Percentiles rank a stretch among this genome's conserved stretches.
These are phyloP conservation scores for Parelbella ahira DNA, from an alignment of 2,888 invertebrate genomes.

Conservation along the genomic window DNA sequence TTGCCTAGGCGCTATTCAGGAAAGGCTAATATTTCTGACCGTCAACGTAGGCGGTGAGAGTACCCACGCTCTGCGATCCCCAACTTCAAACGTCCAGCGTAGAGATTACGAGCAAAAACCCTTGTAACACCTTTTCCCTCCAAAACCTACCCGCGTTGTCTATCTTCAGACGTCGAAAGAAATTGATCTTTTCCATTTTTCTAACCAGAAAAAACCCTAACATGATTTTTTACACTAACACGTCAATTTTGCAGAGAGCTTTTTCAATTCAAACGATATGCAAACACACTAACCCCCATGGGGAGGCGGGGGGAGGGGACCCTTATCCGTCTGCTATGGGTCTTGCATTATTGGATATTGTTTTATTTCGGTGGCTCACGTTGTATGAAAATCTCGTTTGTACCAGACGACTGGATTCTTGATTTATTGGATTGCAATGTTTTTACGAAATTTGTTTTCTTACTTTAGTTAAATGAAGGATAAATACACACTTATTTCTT, in stretches of 20 bases:
- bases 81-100: no score
- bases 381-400: slow-evolving; percentile 21
- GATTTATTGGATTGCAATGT: slow-evolving; percentile 17
- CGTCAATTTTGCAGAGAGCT: slow-evolving; percentile 7
- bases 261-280: slow-evolving; percentile 17
- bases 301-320: slow-evolving; percentile 1
- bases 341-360: slow-evolving; percentile 24
- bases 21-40: no score
- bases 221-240: slow-evolving; percentile 2
- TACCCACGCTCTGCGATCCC: no score
- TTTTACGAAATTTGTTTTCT: slow-evolving; percentile 4
- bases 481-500: no score
- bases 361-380: slow-evolving; percentile 21
- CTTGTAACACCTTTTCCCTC: no score
- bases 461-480: neutral
- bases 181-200: no score
- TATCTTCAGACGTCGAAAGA: no score
- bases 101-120: no score
- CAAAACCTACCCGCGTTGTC: no score
- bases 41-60: no score
- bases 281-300: slow-evolving; percentile 10
- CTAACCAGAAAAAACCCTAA: no score
- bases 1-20: no score
- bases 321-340: slow-evolving; percentile 12
- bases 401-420: slow-evolving; percentile 5